Evolutionary conservation across 2,888 invertebrate species (phyloP), one percentile per base, ranked within the genome.

Genomic region (Synanthedon andrenaeformis): DNA sequence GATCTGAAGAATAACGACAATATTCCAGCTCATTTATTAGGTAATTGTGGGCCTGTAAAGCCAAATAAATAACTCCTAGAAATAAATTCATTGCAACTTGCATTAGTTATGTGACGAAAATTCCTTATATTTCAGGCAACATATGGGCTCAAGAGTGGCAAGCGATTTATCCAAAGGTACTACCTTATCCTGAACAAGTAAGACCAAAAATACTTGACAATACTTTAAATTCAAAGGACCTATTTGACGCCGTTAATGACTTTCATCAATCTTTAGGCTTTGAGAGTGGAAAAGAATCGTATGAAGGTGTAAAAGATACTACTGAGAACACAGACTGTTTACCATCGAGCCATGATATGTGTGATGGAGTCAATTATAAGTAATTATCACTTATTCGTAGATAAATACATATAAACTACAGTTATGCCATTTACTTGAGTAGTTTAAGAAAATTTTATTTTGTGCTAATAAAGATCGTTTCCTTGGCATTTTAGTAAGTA

Each of bases 261-360:
- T 92, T 92, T 62, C 91, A 91, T 62, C 78, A 79, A 54, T 90
- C 90, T 0, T 65, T 91, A 48, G 92, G 91, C 0, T 86, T 93
- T 55, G 81, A 86, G n/a, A 84, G 88, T 42, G 90, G 91, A 66
- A 85, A 86, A 2, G 83, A 89, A 56, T 84, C 89, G 1, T 93
- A 91, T 69, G 88, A 91, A 73, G 79, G 79, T 55, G 88, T 93
- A 19, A 86, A 82, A 56, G 91, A 91, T 59, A 91, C 91, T 0
- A 76, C 75, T 56, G 85, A 89, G 42, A 79, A 90, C 35, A 88
- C 91, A 0, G 89, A 91, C 53, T 93, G 93, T 59, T 89, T 92
- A 62, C 91, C 92, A 0, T 91, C 91, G 1, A 92, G 92, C 54
- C 92, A 92, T 88, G 92, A 93, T 64, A 91, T 93, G 82, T 90